Base-by-base conservation (phyloP, 2,113 vertebrate species). In the Cygnus buccinator region DNA sequence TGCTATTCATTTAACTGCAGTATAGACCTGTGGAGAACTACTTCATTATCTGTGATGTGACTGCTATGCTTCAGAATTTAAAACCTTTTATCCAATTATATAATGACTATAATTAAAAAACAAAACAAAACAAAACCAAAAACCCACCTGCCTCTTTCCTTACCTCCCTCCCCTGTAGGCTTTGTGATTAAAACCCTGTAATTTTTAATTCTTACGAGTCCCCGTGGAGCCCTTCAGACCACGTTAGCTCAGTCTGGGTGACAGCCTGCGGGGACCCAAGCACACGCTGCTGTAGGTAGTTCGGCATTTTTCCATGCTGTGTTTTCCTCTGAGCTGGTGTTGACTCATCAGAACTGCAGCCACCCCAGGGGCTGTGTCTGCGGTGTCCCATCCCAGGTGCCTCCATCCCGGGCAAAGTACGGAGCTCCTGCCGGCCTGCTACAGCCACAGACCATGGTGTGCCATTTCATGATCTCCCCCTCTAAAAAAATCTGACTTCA, bases 131-230 rank as follows among this genome's bases (percentile, higher is more conserved):
- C 31, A 16, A 46, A n/a, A 48, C 46, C 66, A 46, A 16, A 68
- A 46, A 33, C 15, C 3, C 44, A 68, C 31, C 33, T 68, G 26
- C 41, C 18, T 41, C 26, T 11, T 41, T 41, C 62, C 39, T 65
- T 65, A 65, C 6, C 65, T 68, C 26, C 43, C 10, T 78, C 23
- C 58, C 2, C 1, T 25, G 77, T 15, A 82, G 77, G 18, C 29
- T 76, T 91, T 82, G 48, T 94, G 54, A 94, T 89, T 65, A 93
- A 95, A 95, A 23, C 23, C 62, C 43, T 87, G 68, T 41, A 54
- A 80, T 65, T 94, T 77, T 78, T 86, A 90, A 86, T 92, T 77
- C 73, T 70, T 59, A 13, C 33, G 31, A 25, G 44, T 87, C 75
- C 93, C 94, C n/a, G 75, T 2, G 1, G 71, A 77, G 93, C 35